Percentiles rank a stretch among this genome's conserved stretches.
phyloP scores from a whole-genome alignment of 2,113 vertebrate species.

The Camelus bactrianus region DNA sequence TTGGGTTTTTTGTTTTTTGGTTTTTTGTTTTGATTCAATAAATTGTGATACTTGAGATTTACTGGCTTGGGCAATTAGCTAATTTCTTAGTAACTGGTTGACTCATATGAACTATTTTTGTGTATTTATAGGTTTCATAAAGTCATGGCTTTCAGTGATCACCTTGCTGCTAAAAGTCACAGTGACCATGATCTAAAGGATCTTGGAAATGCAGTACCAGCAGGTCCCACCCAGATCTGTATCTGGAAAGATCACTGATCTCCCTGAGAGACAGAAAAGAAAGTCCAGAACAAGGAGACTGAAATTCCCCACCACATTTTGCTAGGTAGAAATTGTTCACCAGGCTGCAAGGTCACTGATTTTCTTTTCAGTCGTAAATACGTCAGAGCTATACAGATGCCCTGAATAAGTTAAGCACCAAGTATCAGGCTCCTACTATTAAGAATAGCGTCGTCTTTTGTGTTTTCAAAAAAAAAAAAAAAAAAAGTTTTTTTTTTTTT shows the following conservation, averaged over 20 bases:
- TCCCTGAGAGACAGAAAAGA: background rate
- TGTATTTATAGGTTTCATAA: background rate
- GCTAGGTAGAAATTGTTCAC: fast-evolving
- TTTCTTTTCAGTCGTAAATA: background rate
- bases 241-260: background rate
- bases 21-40: background rate
- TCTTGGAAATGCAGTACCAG: background rate
- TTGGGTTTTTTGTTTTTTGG: background rate
- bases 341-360: background rate
- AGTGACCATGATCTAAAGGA: fast-evolving
- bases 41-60: background rate
- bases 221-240: background rate
- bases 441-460: background rate
- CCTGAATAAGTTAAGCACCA: background rate
- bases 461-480: background rate
- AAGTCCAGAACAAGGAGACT: background rate
- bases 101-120: background rate
- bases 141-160: background rate
- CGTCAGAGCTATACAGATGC: background rate
- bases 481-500: too few relatives aligned
- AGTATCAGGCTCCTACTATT: background rate
- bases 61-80: background rate
- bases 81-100: background rate
- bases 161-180: background rate
- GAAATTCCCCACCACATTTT: background rate